Conservation (phyloP, 1,140 invertebrate species). For the Varroa destructor region DNA sequence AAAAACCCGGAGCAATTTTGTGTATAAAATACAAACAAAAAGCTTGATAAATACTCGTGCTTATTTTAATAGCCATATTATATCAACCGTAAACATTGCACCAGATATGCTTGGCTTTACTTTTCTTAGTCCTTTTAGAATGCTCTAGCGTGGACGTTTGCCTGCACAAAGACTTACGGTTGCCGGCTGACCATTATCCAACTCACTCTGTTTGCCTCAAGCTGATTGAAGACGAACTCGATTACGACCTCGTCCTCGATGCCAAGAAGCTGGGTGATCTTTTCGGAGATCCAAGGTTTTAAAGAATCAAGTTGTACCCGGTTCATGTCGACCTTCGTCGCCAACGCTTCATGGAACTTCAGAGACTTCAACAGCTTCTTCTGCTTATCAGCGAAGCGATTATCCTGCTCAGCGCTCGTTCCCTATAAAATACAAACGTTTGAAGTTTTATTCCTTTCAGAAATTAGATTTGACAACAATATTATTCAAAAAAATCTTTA, state of each 20-base stretch:
- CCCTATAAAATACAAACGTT: constrained; percentile 52
- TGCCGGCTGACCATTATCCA: not conserved
- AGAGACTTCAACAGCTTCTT: constrained; percentile 97
- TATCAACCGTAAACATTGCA: too few relatives aligned
- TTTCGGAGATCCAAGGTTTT: constrained; percentile 96
- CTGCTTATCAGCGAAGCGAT: constrained; percentile 95
- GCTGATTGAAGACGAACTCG: constrained; percentile 96
- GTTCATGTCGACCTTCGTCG: constrained; percentile 88
- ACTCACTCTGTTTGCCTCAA: constrained; percentile 70
- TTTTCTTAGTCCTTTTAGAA: too few relatives aligned
- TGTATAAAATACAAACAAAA: too few relatives aligned
- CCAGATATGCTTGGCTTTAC: too few relatives aligned
- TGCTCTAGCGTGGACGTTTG: too few relatives aligned
- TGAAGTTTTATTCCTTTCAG: not conserved
- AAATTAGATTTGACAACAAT: too few relatives aligned
- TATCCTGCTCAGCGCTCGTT: constrained; percentile 94
- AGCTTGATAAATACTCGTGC: too few relatives aligned
- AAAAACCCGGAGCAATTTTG: too few relatives aligned
- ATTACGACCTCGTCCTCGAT: constrained; percentile 97
- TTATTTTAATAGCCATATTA: too few relatives aligned
- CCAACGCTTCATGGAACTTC: constrained; percentile 85
- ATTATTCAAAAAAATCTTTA: too few relatives aligned
- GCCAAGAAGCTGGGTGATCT: constrained; percentile 82
- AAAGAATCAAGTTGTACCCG: constrained; percentile 95
- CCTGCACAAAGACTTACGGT: not conserved